phyloP scores from a whole-genome alignment of 2,797 vertebrate genomes.

The Pelobates cultripes region DNA sequence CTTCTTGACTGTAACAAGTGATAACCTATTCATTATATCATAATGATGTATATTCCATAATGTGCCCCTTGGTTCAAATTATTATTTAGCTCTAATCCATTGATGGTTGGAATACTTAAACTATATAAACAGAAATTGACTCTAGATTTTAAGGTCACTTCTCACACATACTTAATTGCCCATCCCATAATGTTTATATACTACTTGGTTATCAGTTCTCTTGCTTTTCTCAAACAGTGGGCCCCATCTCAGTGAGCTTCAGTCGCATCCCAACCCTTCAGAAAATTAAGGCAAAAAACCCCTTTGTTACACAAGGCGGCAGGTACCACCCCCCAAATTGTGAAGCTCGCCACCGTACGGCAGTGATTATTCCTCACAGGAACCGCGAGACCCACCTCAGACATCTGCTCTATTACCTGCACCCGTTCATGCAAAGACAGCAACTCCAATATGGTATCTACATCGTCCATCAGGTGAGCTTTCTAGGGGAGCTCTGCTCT shows the following conservation, averaged over 20 bases:
- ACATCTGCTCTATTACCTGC: conserved; percentile 91
- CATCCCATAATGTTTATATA: too few species aligned
- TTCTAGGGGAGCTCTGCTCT: neutral
- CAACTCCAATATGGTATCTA: conserved; percentile 96
- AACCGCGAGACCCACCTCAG: conserved; percentile 89
- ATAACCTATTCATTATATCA: too few species aligned
- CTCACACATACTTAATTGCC: too few species aligned
- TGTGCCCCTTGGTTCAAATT: too few species aligned
- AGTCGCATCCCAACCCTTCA: conserved; percentile 80
- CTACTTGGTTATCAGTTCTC: too few species aligned
- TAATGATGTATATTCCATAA: too few species aligned
- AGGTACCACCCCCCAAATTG: conserved; percentile 84
- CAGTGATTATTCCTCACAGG: conserved; percentile 90
- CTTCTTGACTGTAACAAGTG: neutral
- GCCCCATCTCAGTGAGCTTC: conserved; percentile 87
- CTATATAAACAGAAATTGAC: too few species aligned
- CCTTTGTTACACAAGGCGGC: conserved; percentile 80
- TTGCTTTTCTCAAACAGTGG: conserved; percentile 72
- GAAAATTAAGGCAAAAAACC: conserved; percentile 86
- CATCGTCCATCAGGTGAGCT: conserved; percentile 91
- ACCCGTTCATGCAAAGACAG: conserved; percentile 94
- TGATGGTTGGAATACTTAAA: too few species aligned
- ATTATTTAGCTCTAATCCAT: too few species aligned
- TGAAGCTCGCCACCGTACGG: conserved; percentile 85
- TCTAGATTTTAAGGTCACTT: too few species aligned